These are phyloP conservation scores for Drosophila neotestacea DNA, from an alignment of 2,888 invertebrate species.

Conservation along the genomic window DNA sequence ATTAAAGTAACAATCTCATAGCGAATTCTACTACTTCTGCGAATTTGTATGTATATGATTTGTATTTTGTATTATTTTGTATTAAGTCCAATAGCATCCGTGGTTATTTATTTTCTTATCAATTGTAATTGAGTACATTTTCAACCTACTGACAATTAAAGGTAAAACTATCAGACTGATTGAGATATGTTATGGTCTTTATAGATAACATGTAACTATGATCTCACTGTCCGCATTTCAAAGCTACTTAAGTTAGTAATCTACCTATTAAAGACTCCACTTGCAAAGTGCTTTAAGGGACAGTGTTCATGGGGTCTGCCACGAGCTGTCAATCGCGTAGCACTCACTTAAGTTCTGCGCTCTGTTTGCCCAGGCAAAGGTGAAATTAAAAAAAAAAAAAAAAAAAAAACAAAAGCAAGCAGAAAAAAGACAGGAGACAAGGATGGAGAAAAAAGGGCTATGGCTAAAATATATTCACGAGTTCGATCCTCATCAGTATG, in stretches of 20 bases:
- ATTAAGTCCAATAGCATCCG: too few species aligned
- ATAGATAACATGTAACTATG: not conserved
- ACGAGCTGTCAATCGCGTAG: constrained; percentile 14
- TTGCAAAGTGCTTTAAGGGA: constrained; percentile 1
- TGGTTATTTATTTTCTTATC: not conserved
- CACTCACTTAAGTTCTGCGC: constrained; percentile 22
- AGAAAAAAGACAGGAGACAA: not conserved
- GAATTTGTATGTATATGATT: too few species aligned
- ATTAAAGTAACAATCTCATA: not conserved
- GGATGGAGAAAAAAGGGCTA: constrained; percentile 30
- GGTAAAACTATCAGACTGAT: too few species aligned
- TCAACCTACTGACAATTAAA: too few species aligned
- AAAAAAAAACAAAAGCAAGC: constrained; percentile 3
- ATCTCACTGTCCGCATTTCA: not conserved
- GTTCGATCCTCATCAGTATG: constrained; percentile 69
- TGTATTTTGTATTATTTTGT: too few species aligned
- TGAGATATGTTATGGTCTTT: too few species aligned
- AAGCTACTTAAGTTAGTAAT: not conserved
- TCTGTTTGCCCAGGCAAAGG: constrained; percentile 1
- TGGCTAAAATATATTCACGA: constrained; percentile 49
- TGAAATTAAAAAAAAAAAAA: constrained; percentile 13
- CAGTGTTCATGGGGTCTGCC: not conserved
- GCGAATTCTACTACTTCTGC: too few species aligned
- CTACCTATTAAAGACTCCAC: constrained; percentile 16
- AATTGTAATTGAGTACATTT: too few species aligned